Evolutionary conservation across 2,888 invertebrate genomes (phyloP), one percentile per base, ranked within the genome.

Genomic region (Ceriagrion tenellum): DNA sequence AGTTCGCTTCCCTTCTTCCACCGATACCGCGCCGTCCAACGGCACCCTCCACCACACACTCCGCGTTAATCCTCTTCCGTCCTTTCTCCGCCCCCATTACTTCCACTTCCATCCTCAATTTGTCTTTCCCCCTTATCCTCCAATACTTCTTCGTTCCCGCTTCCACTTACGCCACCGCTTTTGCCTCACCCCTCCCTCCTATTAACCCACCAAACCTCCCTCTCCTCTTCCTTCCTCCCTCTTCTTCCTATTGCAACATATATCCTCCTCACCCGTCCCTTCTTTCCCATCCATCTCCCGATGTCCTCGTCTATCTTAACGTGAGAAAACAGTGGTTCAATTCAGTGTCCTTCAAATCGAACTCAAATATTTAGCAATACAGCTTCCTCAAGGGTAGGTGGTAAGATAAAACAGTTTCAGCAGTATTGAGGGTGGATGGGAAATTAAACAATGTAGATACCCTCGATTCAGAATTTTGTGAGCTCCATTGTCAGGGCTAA

Each of bases 101-200:
- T 55, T 55, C 55, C 89, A 55, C 89, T 89, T 55, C 55, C 89
- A 55, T 55, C 55, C 89, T 47, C 89, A 55, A 89, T 89, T 89
- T 89, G 55, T 89, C 89, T n/a, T 47, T 89, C 13, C 55, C 55
- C 55, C 8, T 55, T 55, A 26, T 55, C 89, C 55, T 55, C 47
- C 89, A 55, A 81, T 81, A 40, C 89, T 47, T 89, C 89, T 47
- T 89, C 89, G 55, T 47, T 18, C 47, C 81, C 47, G 4, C 23
- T 88, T 35, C 88, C 47, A 23, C 40, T 88, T 88, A 23, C 69
- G 69, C 69, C 4, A 23, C 47, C 26, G 47, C 47, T 47, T 47
- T 8, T 47, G 47, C 47, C 47, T 47, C 47, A 47, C 47, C 59
- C 59, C 59, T 55, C n/a, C 55, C 89, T 89, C 55, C 55, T 23